A percentile compares a stretch with the other conserved stretches of the same genome.
Evolutionary conservation across 1,140 invertebrate species (phyloP).

Genomic region (Chelonus insularis): DNA sequence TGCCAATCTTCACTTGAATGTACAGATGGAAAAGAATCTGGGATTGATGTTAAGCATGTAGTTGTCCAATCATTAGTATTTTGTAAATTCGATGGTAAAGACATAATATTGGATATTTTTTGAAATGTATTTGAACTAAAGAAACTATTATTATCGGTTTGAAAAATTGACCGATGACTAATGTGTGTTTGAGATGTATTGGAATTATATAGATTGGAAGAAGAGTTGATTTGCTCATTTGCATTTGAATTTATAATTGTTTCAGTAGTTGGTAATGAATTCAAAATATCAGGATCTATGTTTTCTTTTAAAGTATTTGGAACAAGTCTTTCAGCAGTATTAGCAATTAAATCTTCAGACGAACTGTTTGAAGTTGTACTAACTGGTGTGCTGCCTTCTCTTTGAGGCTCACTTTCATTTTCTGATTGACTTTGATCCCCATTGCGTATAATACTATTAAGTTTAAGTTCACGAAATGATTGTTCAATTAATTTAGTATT

Average conservation of each 20-base stretch:
- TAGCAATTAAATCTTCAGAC: constrained; percentile 51
- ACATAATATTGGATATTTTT: constrained; percentile 54
- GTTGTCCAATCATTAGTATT: constrained; percentile 58
- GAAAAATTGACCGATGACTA: constrained; percentile 59
- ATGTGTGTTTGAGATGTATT: constrained; percentile 46
- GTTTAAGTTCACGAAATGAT: constrained; percentile 46
- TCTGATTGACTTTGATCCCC: constrained; percentile 45
- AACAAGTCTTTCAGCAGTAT: constrained; percentile 43
- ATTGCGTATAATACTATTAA: constrained; percentile 50
- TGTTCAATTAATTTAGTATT: constrained; percentile 27
- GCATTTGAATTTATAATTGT: background rate
- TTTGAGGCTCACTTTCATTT: constrained; percentile 44
- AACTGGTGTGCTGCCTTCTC: constrained; percentile 54
- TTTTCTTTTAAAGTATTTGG: constrained; percentile 48
- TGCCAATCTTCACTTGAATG: constrained; percentile 65
- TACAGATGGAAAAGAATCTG: constrained; percentile 60
- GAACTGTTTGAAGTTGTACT: constrained; percentile 52
- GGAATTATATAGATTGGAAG: background rate
- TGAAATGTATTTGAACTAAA: constrained; percentile 63
- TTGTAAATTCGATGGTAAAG: constrained; percentile 46
- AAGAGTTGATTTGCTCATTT: background rate
- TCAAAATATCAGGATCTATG: constrained; percentile 28
- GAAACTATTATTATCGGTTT: constrained; percentile 63
- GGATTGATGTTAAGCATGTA: constrained; percentile 59
- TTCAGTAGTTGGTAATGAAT: constrained; percentile 1